Conservation (phyloP, 92 coral and sea anemone species). For the Siderastrea radians region DNA sequence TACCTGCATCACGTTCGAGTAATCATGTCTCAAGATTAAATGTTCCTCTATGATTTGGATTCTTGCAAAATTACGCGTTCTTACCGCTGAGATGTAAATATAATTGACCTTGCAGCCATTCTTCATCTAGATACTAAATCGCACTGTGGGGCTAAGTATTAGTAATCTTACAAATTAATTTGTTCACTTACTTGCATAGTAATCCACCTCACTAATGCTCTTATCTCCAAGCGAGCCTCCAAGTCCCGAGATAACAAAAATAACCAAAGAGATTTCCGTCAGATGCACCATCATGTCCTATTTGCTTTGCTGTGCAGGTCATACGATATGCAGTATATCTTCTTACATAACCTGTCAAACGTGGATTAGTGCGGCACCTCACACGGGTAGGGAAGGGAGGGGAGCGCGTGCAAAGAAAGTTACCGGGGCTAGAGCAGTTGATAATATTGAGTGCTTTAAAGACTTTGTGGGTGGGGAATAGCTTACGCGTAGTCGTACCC, state of each 20-base stretch:
- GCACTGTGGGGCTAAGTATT: neutral
- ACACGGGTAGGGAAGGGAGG: too few relatives aligned
- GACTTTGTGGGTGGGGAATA: too few relatives aligned
- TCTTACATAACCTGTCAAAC: neutral
- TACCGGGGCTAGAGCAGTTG: too few relatives aligned
- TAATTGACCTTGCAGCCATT: neutral
- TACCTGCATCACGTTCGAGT: too few relatives aligned
- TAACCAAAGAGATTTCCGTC: neutral
- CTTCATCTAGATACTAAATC: neutral
- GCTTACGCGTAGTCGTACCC: too few relatives aligned
- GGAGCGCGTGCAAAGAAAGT: too few relatives aligned
- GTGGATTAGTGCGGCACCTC: too few relatives aligned
- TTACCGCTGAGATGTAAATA: too few relatives aligned
- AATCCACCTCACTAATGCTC: neutral
- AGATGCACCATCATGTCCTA: neutral
- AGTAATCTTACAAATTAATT: neutral
- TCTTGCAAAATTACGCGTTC: too few relatives aligned
- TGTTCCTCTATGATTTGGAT: too few relatives aligned
- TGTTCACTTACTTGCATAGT: constrained; percentile 27
- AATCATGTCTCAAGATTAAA: too few relatives aligned
- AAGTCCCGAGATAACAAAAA: neutral
- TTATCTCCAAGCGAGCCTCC: constrained; percentile 9
- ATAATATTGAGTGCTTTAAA: too few relatives aligned
- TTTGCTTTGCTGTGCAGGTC: neutral
- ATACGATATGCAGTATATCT: neutral